Conservation (phyloP, 2,113 vertebrate genomes). For the Rhinolophus sinicus region DNA sequence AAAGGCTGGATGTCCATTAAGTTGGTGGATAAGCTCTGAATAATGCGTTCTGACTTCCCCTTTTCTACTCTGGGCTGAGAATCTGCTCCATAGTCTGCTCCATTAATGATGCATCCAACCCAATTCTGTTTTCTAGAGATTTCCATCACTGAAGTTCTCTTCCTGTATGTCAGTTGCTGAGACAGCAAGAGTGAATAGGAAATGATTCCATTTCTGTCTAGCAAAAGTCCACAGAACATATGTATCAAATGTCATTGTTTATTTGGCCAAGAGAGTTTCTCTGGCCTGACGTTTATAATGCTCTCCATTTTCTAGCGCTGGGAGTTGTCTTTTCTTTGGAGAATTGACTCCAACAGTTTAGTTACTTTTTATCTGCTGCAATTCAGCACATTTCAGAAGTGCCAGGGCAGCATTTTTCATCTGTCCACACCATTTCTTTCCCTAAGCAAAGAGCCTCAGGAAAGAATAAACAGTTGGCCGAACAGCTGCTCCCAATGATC, state of each 20-base stretch:
- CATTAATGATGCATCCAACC: not conserved
- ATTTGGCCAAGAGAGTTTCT: not conserved
- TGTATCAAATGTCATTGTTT: constrained; percentile 38
- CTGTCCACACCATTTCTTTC: not conserved
- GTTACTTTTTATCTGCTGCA: not conserved
- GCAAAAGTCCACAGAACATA: not conserved
- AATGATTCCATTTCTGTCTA: not conserved
- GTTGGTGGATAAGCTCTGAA: not conserved
- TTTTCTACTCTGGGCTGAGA: not conserved
- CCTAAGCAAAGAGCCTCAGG: not conserved
- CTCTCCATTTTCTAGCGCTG: not conserved
- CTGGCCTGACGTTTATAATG: not conserved
- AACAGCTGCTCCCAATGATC: constrained; percentile 23
- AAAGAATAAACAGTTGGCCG: constrained; percentile 13
- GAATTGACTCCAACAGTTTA: not conserved
- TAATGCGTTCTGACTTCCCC: not conserved
- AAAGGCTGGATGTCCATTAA: too few species aligned
- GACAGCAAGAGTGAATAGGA: not conserved
- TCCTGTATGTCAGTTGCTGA: not conserved
- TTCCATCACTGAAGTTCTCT: not conserved
- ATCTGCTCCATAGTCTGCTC: not conserved
- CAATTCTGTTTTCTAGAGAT: not conserved
- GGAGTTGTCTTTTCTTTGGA: constrained; percentile 37
- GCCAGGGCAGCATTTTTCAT: not conserved
- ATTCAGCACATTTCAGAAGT: constrained; percentile 19